A percentile compares a stretch with the other conserved stretches of the same genome.
phyloP scores from a whole-genome alignment of 2,113 vertebrate genomes.

The Hypocryptadius cinnamomeus region DNA sequence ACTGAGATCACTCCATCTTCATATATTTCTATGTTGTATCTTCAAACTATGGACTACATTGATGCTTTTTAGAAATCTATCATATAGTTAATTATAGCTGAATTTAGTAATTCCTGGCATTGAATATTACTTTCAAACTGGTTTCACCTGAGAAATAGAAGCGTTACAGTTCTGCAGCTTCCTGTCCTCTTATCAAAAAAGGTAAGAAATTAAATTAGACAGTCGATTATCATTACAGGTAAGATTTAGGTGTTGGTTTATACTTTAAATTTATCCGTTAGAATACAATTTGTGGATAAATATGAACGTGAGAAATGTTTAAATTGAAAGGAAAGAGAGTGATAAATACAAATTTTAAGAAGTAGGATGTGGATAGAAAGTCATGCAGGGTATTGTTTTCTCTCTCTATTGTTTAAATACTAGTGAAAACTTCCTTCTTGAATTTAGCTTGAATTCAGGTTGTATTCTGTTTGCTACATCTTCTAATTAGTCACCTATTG shows the following conservation, averaged over 20 bases:
- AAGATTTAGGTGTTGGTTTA: not conserved
- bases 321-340: not conserved
- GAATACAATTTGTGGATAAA: not conserved
- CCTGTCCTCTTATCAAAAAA: not conserved
- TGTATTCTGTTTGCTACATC: not conserved
- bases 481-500: not conserved
- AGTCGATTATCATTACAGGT: not conserved
- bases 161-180: not conserved
- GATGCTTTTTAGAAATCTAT: not conserved
- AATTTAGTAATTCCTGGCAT: not conserved
- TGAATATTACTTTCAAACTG: not conserved
- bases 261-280: not conserved
- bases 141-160: not conserved
- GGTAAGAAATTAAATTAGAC: not conserved
- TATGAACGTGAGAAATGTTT: not conserved
- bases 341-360: not conserved
- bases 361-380: not conserved
- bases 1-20: not conserved
- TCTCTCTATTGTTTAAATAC: not conserved
- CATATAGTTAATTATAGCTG: not conserved
- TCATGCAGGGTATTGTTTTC: accelerated
- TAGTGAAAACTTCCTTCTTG: not conserved
- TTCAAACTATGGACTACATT: not conserved
- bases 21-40: not conserved
- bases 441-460: not conserved